phyloP scores from a whole-genome alignment of 2,113 vertebrate species.

The Thryonomys swinderianus region DNA sequence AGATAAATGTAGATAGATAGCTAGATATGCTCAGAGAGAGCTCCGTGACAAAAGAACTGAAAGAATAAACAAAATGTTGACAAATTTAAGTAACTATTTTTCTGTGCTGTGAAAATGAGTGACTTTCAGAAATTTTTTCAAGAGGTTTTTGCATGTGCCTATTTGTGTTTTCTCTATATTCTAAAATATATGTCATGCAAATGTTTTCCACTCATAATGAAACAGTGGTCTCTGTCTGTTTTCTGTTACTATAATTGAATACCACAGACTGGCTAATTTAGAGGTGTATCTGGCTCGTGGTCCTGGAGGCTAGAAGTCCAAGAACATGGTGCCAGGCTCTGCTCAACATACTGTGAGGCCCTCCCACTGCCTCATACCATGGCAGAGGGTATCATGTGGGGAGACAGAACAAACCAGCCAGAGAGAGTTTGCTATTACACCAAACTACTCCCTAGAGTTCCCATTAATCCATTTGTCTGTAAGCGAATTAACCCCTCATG shows the following conservation, averaged over 20 bases:
- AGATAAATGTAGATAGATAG: background rate
- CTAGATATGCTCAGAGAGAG: background rate
- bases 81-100: background rate
- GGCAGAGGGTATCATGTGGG: background rate
- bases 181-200: background rate
- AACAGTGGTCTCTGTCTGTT: background rate
- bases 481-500: background rate
- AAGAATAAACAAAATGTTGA: background rate
- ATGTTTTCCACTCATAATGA: background rate
- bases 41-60: background rate
- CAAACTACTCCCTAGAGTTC: background rate
- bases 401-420: no score
- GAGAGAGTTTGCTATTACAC: background rate
- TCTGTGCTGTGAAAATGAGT: background rate
- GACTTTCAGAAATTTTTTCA: background rate
- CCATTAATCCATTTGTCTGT: background rate
- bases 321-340: background rate
- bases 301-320: background rate
- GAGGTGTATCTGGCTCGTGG: background rate
- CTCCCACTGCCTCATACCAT: no score
- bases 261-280: background rate
- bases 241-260: background rate
- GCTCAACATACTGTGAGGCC: background rate
- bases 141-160: background rate
- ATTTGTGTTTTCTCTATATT: background rate